Evolutionary conservation across 1,140 invertebrate genomes (phyloP), one percentile per base, ranked within the genome.

Genomic region (Drosophila serrata): DNA sequence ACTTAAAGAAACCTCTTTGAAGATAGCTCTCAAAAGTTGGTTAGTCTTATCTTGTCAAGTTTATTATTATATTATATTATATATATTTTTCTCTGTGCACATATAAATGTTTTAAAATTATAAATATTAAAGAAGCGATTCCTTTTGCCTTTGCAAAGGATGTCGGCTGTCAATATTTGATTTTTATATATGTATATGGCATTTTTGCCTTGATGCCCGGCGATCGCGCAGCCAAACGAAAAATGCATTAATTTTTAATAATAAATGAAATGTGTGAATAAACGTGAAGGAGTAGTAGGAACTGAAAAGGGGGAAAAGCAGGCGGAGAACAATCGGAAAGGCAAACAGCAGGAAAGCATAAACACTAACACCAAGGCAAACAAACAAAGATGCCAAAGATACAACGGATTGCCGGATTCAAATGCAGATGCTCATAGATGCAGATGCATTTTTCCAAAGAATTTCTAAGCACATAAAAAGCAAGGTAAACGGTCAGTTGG

Each of bases 201-300:
- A 58, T 53, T 59, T 59, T 24, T 4, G 63, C 22, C 63, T 69
- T 11, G 35, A 40, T 33, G 61, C 27, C 27, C 13, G 17, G 31
- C 37, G 63, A 69, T 48, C 69, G 76, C 45, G 39, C 27, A 55
- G 46, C 62, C 19, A 35, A 33, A 67, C 62, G 37, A 69, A 67
- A 68, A 69, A 69, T 69, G 65, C 79, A 77, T 56, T 48, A 81
- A 76, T 82, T 88, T 86, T 88, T 69, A 86, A 88, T 86, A 86
- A 86, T 86, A 86, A 86, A 86, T 88, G 82, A 79, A 86, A 86
- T 86, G 84, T 88, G 82, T 86, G 84, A 86, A 86, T 87, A 79
- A 86, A 81, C 80, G 60, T 24, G 24, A 33, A 15, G 22, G 37
- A 15, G 17, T 33, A 58, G 39, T 19, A 15, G 35, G 9, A 6